Percentiles rank a stretch among this genome's conserved stretches.
Conservation (phyloP, 1,140 invertebrate species). For the Heliconius eleuchia region DNA sequence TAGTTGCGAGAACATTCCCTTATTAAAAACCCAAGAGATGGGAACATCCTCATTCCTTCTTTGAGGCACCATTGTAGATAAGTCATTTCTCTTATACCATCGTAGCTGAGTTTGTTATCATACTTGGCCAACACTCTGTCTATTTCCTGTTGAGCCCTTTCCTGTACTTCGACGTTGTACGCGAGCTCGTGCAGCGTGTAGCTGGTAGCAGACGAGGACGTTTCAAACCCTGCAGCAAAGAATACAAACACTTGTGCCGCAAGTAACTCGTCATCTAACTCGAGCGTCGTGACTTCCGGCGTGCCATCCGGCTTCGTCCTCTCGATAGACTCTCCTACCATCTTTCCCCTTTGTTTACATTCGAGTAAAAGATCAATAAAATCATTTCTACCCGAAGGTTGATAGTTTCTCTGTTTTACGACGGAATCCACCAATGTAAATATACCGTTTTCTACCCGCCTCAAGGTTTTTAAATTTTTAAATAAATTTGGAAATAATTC, state of each 20-base stretch:
- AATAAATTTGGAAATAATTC: slow-evolving; percentile 47
- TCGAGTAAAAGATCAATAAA: slow-evolving; percentile 7
- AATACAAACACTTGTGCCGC: background rate
- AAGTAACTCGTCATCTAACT: background rate
- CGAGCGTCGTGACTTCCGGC: background rate
- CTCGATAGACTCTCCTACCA: background rate
- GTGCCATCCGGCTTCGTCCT: background rate
- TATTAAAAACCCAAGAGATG: background rate
- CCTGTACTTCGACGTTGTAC: background rate
- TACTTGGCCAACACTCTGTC: background rate
- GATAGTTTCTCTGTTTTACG: slow-evolving; percentile 26
- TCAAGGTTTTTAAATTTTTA: slow-evolving; percentile 29
- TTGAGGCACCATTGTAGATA: background rate
- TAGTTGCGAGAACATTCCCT: background rate
- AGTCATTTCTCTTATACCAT: background rate
- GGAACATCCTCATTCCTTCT: background rate
- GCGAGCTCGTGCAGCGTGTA: background rate
- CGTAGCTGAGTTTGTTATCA: background rate
- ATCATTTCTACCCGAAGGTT: background rate
- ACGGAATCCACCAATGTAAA: slow-evolving; percentile 34
- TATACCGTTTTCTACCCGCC: slow-evolving; percentile 38
- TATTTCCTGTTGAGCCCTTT: background rate
- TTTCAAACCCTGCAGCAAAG: slow-evolving; percentile 3
- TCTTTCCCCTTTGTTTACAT: background rate
- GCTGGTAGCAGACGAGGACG: background rate